These are phyloP conservation scores for Nymphalis c-album DNA, from an alignment of 2,888 invertebrate species.

Conservation along the genomic window DNA sequence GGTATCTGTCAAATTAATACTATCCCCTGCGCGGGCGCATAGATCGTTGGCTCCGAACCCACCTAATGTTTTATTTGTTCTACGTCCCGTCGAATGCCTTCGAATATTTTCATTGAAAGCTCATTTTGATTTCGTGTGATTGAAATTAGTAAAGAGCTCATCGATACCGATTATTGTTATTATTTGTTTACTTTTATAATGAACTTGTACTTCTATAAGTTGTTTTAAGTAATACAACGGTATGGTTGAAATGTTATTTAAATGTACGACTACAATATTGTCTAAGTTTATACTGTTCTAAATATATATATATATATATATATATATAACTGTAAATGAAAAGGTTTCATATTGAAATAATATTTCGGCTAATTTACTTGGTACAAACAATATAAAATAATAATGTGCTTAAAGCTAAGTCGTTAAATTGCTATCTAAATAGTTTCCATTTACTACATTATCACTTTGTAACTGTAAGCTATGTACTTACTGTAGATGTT, in stretches of 20 bases:
- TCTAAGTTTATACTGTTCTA: too few species aligned
- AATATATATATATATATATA: too few species aligned
- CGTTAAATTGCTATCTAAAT: too few species aligned
- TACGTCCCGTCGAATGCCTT: constrained; percentile 40
- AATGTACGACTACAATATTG: too few species aligned
- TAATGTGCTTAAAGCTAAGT: too few species aligned
- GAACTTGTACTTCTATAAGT: background rate
- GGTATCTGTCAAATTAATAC: constrained; percentile 71
- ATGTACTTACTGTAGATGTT: background rate
- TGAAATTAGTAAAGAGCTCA: constrained; percentile 35
- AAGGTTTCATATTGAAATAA: too few species aligned
- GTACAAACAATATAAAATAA: too few species aligned
- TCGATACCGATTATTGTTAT: constrained; percentile 17
- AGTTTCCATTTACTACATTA: background rate
- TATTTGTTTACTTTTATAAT: constrained; percentile 15
- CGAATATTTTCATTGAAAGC: constrained; percentile 38
- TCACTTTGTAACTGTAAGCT: background rate
- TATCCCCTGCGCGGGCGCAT: constrained; percentile 44
- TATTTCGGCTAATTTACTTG: too few species aligned
- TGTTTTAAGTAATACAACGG: background rate
- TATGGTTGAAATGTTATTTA: too few species aligned
- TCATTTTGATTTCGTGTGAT: constrained; percentile 33
- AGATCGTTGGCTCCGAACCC: constrained; percentile 41
- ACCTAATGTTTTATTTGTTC: constrained; percentile 55
- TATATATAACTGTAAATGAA: too few species aligned